Evolutionary conservation across 2,888 invertebrate species (phyloP), one percentile per base, ranked within the genome.

Genomic region (Cheilosia soror): DNA sequence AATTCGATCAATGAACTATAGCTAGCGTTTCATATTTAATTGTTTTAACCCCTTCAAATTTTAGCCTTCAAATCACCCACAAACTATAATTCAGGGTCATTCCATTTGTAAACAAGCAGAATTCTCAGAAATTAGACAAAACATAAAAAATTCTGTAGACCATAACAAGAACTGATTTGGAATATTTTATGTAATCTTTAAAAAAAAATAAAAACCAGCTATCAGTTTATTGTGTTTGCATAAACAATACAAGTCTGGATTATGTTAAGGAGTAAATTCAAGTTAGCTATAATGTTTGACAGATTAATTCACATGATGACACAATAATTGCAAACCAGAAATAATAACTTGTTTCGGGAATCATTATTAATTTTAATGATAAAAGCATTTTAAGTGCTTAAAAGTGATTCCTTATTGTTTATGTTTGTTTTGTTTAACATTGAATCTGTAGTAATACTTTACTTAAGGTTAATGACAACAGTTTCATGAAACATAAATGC

Each of bases 271-370:
- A 15, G 2, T 25, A 4, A 42, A 13, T 53, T 20, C n/a, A 15
- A 55, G 15, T 47, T 49, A 37, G 0, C 37, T 13, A 37, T 37
- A 20, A n/a, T 37, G 6, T 37, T 7, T 63, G 13, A 33, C 7
- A 37, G 25, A n/a, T 27, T 20, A 37, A 47, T 31, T 25, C 27
- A 65, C 4, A 31, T 40, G 40, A 42, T 66, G 66, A 53, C 53
- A 66, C 66, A 29, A 66, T 53, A 66, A 37, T 65, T 65, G 51
- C 25, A 51, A 65, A 55, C 51, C 13, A 65, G 65, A 65, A 51
- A 9, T 7, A 9, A 37, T 15, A 66, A 53, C 55, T 55, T 11
- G 55, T 68, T 55, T 53, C 3, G 4, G 25, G 27, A 9, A n/a
- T 33, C 7, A 2, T 7, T 11, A 13, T 9, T 27, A 15, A 6